Evolutionary conservation across 2,797 vertebrate genomes (phyloP), one percentile per base, ranked within the genome.

Genomic region (Valencia hispanica): DNA sequence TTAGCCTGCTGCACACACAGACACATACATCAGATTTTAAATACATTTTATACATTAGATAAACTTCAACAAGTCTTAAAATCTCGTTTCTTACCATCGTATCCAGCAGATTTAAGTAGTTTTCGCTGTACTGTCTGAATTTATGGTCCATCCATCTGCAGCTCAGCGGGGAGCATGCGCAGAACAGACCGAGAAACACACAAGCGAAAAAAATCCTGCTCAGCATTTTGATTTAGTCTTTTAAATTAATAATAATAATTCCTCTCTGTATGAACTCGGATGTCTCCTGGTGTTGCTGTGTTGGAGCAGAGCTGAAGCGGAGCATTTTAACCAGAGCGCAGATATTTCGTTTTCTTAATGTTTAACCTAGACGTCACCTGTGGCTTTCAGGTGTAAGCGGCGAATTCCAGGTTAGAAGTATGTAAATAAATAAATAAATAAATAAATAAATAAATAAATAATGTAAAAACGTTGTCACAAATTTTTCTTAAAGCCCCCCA

Each of bases 121-220:
- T 57, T 20, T 63, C 11, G 47, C 86, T 93, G 81, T 81, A 69
- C 43, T 88, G 74, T 47, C 0, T 63, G 84, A 94, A 94, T 55
- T 89, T 89, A 0, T 85, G 72, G 27, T 85, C 45, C 79, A 93
- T 80, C 93, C 93, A 93, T 2, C 32, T 79, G 86, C 93, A 94
- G 83, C 77, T 79, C 25, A 88, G 71, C 0, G 76, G 78, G 20
- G 80, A 82, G 59, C 45, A 78, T 36, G 77, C 25, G 5, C 70
- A 22, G 79, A 0, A 27, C 81, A 91, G 36, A 43, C n/a, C 4
- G 1, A 90, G 30, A 36, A 80, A 63, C 59, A 89, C 0, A 27
- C 72, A 85, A 9, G 84, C 57, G 0, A 70, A 81, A 0, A 89
- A 11, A 0, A 77, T 48, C 57, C 45, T 75, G 77, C 0, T 53